Conservation (phyloP, 2,113 vertebrate species). For the Piliocolobus tephrosceles region DNA sequence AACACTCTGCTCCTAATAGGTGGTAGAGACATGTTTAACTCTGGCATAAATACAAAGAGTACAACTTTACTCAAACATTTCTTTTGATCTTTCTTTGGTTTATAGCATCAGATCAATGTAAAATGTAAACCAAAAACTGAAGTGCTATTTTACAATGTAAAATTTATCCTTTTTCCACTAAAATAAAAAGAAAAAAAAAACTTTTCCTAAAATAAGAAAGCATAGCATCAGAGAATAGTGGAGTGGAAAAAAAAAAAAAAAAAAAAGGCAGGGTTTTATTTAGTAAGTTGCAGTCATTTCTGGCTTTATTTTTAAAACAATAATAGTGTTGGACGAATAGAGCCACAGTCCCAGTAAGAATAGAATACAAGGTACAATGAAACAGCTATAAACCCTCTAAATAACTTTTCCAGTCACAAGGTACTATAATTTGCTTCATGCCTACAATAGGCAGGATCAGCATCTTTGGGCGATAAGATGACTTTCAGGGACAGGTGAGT, state of each 20-base stretch:
- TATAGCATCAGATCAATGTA: background rate
- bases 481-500: background rate
- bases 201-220: background rate
- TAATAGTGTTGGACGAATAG: background rate
- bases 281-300: background rate
- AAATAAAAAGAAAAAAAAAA: too few relatives aligned
- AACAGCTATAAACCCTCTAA: background rate
- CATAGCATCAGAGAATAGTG: background rate
- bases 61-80: background rate
- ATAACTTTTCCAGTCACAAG: background rate
- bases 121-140: background rate
- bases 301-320: slow-evolving; percentile 21
- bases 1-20: background rate
- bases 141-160: background rate
- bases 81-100: slow-evolving; percentile 23
- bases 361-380: background rate
- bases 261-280: background rate
- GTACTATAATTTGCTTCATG: background rate
- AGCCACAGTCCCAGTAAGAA: background rate
- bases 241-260: background rate
- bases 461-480: background rate
- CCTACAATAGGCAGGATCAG: background rate
- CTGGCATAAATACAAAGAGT: background rate
- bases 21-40: background rate
- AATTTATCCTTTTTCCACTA: background rate